phyloP scores from a whole-genome alignment of 2,888 invertebrate species.

The Lepidochrysops patricia region DNA sequence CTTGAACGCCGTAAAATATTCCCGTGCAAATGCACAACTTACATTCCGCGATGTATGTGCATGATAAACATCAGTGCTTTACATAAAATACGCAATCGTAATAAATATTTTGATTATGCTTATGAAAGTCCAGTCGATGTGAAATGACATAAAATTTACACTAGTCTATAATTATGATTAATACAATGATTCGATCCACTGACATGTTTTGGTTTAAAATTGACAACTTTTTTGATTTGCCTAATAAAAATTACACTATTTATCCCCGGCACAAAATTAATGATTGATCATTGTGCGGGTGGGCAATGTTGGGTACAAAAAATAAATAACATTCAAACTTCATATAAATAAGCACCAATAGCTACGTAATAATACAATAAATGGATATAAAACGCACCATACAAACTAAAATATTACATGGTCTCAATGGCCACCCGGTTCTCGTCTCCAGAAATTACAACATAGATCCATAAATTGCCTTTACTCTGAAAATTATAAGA shows the following conservation, averaged over 20 bases:
- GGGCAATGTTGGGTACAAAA: background rate
- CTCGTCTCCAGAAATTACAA: background rate
- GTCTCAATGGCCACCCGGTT: background rate
- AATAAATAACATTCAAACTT: slow-evolving; percentile 22
- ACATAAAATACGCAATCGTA: background rate
- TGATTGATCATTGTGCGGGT: background rate
- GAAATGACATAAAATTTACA: slow-evolving; percentile 1
- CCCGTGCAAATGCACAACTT: background rate
- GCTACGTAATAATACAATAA: slow-evolving; percentile 13
- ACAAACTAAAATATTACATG: slow-evolving; percentile 1
- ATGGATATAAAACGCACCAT: slow-evolving; percentile 18
- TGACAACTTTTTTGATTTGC: slow-evolving; percentile 3
- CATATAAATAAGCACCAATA: slow-evolving; percentile 24
- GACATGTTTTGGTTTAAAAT: slow-evolving; percentile 8
- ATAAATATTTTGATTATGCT: background rate
- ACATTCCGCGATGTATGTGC: background rate
- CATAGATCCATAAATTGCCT: background rate
- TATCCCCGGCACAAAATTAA: background rate
- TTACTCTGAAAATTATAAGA: background rate
- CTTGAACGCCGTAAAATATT: background rate
- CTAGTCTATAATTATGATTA: background rate
- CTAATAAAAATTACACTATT: background rate
- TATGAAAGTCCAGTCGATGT: background rate
- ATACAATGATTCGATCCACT: background rate
- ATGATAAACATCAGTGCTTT: background rate